phyloP scores from a whole-genome alignment of 2,113 vertebrate species.

The Antennarius striatus region DNA sequence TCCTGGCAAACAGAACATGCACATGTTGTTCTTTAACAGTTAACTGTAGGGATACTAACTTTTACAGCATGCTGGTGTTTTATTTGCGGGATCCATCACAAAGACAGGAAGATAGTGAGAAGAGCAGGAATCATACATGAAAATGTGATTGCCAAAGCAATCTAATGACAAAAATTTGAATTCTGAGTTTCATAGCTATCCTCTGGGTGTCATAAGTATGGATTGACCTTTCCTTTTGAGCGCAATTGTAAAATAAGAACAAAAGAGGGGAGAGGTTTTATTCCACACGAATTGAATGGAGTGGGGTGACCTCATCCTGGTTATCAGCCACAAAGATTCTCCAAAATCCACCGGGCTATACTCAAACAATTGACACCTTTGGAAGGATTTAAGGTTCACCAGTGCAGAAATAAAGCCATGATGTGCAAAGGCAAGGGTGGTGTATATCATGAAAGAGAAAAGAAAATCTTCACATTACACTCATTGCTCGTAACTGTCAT shows the following conservation, averaged over 20 bases:
- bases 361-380: slow-evolving; percentile 41
- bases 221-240: slow-evolving; percentile 50
- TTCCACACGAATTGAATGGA: slow-evolving; percentile 31
- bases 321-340: slow-evolving; percentile 46
- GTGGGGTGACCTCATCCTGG: slow-evolving; percentile 44
- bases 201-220: slow-evolving; percentile 27
- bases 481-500: neutral
- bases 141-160: slow-evolving; percentile 15
- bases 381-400: slow-evolving; percentile 55
- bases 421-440: slow-evolving; percentile 13
- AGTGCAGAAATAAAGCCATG: slow-evolving; percentile 13
- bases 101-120: neutral
- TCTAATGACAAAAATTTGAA: slow-evolving; percentile 20
- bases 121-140: slow-evolving; percentile 2
- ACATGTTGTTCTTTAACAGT: slow-evolving; percentile 7
- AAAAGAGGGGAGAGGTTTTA: slow-evolving; percentile 41
- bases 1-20: slow-evolving; percentile 4
- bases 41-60: neutral
- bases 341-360: slow-evolving; percentile 25
- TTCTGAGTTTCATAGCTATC: slow-evolving; percentile 10
- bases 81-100: neutral
- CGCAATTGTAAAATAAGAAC: slow-evolving; percentile 40
- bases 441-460: neutral
- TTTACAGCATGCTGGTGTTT: neutral
- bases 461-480: neutral